Percentiles rank a stretch among this genome's conserved stretches.
phyloP scores from a whole-genome alignment of 1,140 invertebrate genomes.

The Drosophila repletoides region DNA sequence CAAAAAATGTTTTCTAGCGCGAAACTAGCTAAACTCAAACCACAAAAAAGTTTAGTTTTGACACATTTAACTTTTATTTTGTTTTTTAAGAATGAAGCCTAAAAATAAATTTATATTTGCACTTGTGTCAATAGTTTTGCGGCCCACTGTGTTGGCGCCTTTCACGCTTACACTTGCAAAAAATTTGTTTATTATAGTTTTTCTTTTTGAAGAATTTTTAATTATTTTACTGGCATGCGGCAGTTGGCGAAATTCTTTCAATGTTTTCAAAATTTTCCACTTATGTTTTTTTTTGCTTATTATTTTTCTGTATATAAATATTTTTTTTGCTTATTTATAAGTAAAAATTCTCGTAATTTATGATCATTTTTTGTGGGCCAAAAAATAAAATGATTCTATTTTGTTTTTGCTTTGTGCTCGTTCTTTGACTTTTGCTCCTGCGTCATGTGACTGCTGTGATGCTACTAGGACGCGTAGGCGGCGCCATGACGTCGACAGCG shows the following conservation, averaged over 20 bases:
- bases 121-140: slow-evolving; percentile 34
- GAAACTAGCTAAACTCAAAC: slow-evolving; percentile 17
- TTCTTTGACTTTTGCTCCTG: slow-evolving; percentile 38
- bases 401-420: slow-evolving; percentile 31
- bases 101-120: slow-evolving; percentile 6
- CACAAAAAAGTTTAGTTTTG: not conserved
- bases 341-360: slow-evolving; percentile 47
- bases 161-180: slow-evolving; percentile 16
- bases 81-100: too few relatives aligned
- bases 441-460: slow-evolving; percentile 67
- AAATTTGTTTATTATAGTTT: not conserved
- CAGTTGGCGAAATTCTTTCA: slow-evolving; percentile 30
- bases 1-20: not conserved
- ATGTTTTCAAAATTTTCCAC: slow-evolving; percentile 62
- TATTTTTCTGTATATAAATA: slow-evolving; percentile 6
- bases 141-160: slow-evolving; percentile 32
- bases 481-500: slow-evolving; percentile 64
- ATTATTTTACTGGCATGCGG: slow-evolving; percentile 34
- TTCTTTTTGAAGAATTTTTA: slow-evolving; percentile 16
- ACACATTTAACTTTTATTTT: slow-evolving; percentile 9
- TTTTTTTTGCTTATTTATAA: slow-evolving; percentile 26
- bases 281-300: not conserved
- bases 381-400: slow-evolving; percentile 42
- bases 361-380: slow-evolving; percentile 28
- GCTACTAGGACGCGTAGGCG: slow-evolving; percentile 52